These are phyloP conservation scores for Liasis olivaceus DNA, from an alignment of 2,797 vertebrate species.

Conservation along the genomic window DNA sequence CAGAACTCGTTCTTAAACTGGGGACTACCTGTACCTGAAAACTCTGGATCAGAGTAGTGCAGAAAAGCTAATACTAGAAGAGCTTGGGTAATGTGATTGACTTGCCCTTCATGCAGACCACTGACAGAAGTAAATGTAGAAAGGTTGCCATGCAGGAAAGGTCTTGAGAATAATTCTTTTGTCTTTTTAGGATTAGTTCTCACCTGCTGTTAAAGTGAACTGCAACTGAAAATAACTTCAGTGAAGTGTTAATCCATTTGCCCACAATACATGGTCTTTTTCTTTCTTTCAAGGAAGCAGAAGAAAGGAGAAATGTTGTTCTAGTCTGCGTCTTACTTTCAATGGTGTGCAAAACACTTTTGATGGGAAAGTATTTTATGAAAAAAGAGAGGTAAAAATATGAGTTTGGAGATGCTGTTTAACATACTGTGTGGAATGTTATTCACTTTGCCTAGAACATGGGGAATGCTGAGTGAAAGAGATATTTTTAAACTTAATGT, in stretches of 20 bases:
- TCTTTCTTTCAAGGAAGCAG: background rate
- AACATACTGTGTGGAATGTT: conserved; percentile 55
- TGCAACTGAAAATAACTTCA: background rate
- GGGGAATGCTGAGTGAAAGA: conserved; percentile 51
- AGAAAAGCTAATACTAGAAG: background rate
- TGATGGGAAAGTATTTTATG: conserved; percentile 48
- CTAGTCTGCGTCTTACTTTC: conserved; percentile 16
- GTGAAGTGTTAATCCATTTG: conserved; percentile 1
- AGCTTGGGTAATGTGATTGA: background rate
- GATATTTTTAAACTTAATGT: conserved; percentile 64
- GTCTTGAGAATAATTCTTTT: background rate
- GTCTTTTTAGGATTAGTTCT: conserved; percentile 33
- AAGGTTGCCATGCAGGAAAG: background rate
- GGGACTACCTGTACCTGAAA: background rate
- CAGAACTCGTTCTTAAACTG: too few relatives aligned
- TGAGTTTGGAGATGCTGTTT: conserved; percentile 51
- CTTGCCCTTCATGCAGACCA: background rate
- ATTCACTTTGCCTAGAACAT: conserved; percentile 56
- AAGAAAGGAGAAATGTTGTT: background rate
- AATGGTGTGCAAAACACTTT: conserved; percentile 46
- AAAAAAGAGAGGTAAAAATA: conserved; percentile 53
- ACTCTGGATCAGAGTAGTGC: background rate
- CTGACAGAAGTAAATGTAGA: background rate
- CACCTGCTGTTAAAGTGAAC: background rate
- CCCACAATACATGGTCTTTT: background rate